Evolutionary conservation across 2,888 invertebrate species (phyloP).

Genomic region (Sarcophaga caerulescens): DNA sequence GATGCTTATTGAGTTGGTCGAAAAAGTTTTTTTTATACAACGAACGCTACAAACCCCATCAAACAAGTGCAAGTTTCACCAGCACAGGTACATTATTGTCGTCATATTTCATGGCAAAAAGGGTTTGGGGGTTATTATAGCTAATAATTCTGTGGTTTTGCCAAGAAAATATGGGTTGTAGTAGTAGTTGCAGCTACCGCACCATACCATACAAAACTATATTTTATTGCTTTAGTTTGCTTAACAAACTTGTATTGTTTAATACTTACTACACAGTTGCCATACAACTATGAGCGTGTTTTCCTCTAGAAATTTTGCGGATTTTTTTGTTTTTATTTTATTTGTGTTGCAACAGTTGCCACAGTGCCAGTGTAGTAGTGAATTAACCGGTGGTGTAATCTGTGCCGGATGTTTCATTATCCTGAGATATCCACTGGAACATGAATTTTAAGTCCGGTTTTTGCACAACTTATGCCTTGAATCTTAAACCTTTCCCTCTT

Average conservation of each 20-base stretch:
- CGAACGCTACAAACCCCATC: neutral
- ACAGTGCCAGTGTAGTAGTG: neutral
- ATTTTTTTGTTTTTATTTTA: neutral
- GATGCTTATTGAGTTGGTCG: conserved; percentile 58
- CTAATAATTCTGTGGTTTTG: conserved; percentile 47
- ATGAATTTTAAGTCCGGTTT: conserved; percentile 37
- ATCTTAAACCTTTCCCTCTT: conserved; percentile 1
- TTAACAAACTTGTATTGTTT: conserved; percentile 36
- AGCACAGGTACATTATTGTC: conserved; percentile 3
- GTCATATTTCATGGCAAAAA: conserved; percentile 25
- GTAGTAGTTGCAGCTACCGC: neutral
- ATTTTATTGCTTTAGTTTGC: conserved; percentile 58
- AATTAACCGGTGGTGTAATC: neutral
- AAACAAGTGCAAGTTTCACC: neutral
- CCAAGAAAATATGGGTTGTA: too few species aligned
- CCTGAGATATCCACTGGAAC: conserved; percentile 26
- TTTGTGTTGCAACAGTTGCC: neutral
- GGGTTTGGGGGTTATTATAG: conserved; percentile 51
- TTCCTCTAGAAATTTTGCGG: neutral
- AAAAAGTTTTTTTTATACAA: conserved; percentile 55
- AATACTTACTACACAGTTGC: too few species aligned
- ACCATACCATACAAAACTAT: conserved; percentile 35
- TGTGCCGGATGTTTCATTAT: conserved; percentile 55
- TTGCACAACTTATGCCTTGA: conserved; percentile 16
- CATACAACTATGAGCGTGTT: neutral